These are phyloP conservation scores for Bombus cullumanus DNA, from an alignment of 1,140 invertebrate genomes.

Conservation along the genomic window DNA sequence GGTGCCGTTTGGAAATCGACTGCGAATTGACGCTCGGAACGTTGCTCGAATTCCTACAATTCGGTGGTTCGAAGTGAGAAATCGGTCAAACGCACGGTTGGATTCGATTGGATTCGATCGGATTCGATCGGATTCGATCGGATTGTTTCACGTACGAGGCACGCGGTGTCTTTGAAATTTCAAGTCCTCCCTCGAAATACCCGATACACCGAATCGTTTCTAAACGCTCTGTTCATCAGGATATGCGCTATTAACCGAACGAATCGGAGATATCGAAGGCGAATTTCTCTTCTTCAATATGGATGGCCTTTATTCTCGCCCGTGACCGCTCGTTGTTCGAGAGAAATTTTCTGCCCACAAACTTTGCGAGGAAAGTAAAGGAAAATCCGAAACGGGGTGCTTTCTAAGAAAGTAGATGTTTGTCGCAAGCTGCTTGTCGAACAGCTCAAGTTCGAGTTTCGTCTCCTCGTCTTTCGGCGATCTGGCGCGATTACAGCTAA, in stretches of 20 bases:
- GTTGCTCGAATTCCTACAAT: conserved; percentile 60
- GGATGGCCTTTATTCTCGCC: background rate
- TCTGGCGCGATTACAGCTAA: too few relatives aligned
- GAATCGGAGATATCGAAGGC: too few relatives aligned
- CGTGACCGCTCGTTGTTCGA: background rate
- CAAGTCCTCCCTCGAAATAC: background rate
- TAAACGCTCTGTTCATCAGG: background rate
- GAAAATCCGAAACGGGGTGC: background rate
- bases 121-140: conserved; percentile 1
- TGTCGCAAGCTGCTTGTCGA: background rate
- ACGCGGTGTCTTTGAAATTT: conserved; percentile 35
- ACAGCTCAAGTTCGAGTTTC: fast-evolving
- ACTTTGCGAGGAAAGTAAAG: conserved; percentile 13
- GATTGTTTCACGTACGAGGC: conserved; percentile 58
- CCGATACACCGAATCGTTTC: background rate
- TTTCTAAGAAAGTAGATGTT: background rate
- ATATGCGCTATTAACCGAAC: background rate
- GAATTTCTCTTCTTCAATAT: conserved; percentile 25
- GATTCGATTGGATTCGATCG: background rate
- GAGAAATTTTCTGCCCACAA: background rate
- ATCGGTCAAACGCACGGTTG: conserved; percentile 53
- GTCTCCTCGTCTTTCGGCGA: too few relatives aligned
- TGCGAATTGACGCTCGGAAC: conserved; percentile 5
- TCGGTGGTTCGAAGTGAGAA: conserved; percentile 50
- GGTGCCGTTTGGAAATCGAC: conserved; percentile 18